Conservation (phyloP, 2,113 vertebrate species). For the Phaethon lepturus region DNA sequence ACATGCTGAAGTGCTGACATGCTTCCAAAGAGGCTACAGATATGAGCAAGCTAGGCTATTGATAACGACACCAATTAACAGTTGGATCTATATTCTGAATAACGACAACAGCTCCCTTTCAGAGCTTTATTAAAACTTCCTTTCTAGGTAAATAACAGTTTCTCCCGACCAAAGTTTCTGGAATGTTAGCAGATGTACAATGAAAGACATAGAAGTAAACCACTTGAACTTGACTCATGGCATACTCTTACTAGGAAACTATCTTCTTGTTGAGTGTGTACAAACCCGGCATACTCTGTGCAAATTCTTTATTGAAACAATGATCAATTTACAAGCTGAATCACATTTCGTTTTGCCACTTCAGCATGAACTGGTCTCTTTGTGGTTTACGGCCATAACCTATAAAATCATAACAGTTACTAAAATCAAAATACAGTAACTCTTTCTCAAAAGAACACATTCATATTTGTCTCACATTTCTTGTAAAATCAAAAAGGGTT, state of each 20-base stretch:
- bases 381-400: conserved; percentile 44
- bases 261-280: background rate
- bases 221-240: background rate
- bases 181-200: background rate
- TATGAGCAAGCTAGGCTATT: background rate
- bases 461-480: conserved; percentile 46
- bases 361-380: conserved; percentile 55
- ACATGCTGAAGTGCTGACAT: background rate
- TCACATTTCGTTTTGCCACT: conserved; percentile 59
- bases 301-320: conserved; percentile 81
- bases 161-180: background rate
- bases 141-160: background rate
- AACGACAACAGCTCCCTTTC: background rate
- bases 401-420: conserved; percentile 61
- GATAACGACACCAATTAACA: background rate
- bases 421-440: conserved; percentile 62
- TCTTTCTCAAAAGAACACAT: conserved; percentile 58
- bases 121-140: background rate
- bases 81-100: background rate
- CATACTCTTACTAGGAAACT: background rate
- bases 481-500: conserved; percentile 41
- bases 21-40: background rate
- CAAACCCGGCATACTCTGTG: conserved; percentile 31
- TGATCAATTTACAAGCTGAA: conserved; percentile 72
- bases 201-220: background rate